Conservation (phyloP, 2,797 vertebrate species). For the Coluber constrictor region DNA sequence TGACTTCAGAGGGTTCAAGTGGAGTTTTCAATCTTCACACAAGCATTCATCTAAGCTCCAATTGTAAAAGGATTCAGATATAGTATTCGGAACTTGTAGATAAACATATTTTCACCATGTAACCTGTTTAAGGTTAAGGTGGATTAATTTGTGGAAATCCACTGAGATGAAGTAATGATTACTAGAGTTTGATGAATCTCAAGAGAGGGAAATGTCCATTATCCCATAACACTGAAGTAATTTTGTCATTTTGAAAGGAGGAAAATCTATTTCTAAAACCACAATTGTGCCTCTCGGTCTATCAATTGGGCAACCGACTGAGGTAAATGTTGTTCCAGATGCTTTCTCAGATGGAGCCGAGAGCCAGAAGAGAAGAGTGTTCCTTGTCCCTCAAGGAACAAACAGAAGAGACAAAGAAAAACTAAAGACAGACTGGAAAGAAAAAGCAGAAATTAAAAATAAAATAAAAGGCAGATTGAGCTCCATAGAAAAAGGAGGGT, state of each 20-base stretch:
- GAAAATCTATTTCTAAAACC: not conserved
- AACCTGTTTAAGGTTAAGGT: not conserved
- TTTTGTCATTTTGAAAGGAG: not conserved
- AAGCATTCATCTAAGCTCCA: not conserved
- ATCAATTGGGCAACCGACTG: not conserved
- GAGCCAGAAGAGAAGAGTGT: no score
- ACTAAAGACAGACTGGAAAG: no score
- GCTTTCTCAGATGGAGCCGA: no score
- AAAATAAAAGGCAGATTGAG: no score
- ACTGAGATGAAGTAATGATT: not conserved
- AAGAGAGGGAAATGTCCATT: not conserved
- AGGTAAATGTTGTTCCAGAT: no score
- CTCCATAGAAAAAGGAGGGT: no score
- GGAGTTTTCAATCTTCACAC: not conserved
- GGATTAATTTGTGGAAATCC: not conserved
- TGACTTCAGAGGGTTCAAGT: not conserved
- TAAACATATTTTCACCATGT: not conserved
- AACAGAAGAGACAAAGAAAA: no score
- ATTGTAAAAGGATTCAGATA: not conserved
- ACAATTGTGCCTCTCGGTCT: not conserved
- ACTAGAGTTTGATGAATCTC: not conserved
- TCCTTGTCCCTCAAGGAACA: no score
- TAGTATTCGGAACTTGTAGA: not conserved
- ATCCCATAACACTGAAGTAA: not conserved
- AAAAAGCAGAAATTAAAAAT: no score